phyloP scores from a whole-genome alignment of 2,888 invertebrate genomes.

The Chloroclystis v-ata region DNA sequence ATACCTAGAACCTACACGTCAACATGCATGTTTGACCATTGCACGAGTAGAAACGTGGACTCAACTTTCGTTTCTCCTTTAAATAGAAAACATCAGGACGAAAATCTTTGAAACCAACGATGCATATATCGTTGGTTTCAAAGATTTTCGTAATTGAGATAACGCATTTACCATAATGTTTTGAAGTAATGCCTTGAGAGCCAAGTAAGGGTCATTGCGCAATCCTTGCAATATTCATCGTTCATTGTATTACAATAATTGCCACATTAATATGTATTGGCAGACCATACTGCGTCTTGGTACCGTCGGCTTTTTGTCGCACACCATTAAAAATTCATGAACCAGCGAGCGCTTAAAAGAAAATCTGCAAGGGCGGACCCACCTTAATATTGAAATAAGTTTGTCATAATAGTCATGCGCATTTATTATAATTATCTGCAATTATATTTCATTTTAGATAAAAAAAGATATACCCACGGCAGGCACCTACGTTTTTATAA shows the following conservation, averaged over 20 bases:
- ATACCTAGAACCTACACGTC: too few relatives aligned
- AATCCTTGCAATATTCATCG: conserved; percentile 62
- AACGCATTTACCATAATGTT: not conserved
- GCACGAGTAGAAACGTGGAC: too few relatives aligned
- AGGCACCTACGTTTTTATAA: too few relatives aligned
- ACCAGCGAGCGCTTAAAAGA: conserved; percentile 37
- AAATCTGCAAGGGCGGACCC: conserved; percentile 41
- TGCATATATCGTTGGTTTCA: too few relatives aligned
- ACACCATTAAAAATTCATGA: conserved; percentile 65
- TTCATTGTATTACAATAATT: conserved; percentile 70
- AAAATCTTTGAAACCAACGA: too few relatives aligned
- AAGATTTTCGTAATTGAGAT: too few relatives aligned
- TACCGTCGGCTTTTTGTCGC: conserved; percentile 64
- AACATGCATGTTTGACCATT: too few relatives aligned
- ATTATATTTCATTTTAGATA: too few relatives aligned
- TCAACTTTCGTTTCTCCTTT: too few relatives aligned
- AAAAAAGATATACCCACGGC: too few relatives aligned
- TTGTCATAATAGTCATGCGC: conserved; percentile 24
- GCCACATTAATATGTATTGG: conserved; percentile 66
- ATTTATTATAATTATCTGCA: conserved; percentile 10
- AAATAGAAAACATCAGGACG: too few relatives aligned
- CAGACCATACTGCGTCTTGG: conserved; percentile 55
- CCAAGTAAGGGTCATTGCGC: conserved; percentile 44
- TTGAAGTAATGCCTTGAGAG: conserved; percentile 16
- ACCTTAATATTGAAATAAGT: conserved; percentile 33